These are phyloP conservation scores for Oegoconia quadripuncta DNA, from an alignment of 2,888 invertebrate genomes.

Conservation along the genomic window DNA sequence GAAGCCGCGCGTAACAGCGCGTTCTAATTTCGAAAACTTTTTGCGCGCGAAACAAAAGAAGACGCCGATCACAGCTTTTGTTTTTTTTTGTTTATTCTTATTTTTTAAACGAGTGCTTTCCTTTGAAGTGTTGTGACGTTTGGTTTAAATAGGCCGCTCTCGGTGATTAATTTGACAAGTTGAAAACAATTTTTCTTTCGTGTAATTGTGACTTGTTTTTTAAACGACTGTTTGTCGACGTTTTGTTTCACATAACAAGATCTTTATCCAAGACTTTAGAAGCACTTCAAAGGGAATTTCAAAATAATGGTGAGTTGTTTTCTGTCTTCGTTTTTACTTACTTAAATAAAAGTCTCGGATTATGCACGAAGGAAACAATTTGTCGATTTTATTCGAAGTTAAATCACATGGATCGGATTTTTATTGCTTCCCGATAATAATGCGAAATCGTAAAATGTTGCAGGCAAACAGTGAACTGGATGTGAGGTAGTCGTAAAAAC, in stretches of 20 bases:
- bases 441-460: constrained; percentile 35
- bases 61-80: constrained; percentile 7
- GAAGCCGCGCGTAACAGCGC: not conserved
- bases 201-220: constrained; percentile 10
- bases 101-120: constrained; percentile 5
- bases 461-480: not conserved
- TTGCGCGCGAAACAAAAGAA: constrained; percentile 1
- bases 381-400: constrained; percentile 10
- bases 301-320: constrained; percentile 1
- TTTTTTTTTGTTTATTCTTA: constrained; percentile 10
- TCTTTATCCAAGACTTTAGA: constrained; percentile 1
- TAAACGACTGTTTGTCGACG: constrained; percentile 3
- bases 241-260: constrained; percentile 4
- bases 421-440: constrained; percentile 49
- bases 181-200: constrained; percentile 6
- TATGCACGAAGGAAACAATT: constrained; percentile 6
- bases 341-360: not conserved
- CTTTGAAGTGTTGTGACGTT: constrained; percentile 12
- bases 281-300: constrained; percentile 5
- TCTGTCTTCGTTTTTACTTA: not conserved
- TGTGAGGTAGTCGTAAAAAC: not conserved
- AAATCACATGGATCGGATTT: constrained; percentile 31
- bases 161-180: constrained; percentile 14
- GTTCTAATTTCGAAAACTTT: constrained; percentile 11
- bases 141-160: constrained; percentile 5